Conservation (phyloP, 2,888 invertebrate species). For the Drosophila pseudotalamancana region DNA sequence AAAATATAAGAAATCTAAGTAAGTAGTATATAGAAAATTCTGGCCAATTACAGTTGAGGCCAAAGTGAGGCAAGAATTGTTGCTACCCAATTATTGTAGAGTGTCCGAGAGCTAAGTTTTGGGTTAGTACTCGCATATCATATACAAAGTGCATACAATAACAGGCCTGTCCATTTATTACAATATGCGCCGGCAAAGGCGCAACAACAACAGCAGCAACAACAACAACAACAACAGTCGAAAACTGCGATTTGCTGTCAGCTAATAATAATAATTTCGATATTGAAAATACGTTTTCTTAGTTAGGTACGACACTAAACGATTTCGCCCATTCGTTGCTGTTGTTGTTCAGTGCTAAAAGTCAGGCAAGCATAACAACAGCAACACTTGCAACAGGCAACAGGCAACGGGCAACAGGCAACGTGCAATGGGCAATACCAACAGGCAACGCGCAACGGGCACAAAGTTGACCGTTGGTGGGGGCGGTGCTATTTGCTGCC, state of each 20-base stretch:
- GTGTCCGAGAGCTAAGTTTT: slow-evolving; percentile 37
- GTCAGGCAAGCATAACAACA: slow-evolving; percentile 68
- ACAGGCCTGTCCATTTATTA: slow-evolving; percentile 76
- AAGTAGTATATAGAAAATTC: background rate
- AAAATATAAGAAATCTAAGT: too few species aligned
- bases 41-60: background rate
- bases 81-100: slow-evolving; percentile 27
- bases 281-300: slow-evolving; percentile 83
- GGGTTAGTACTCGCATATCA: slow-evolving; percentile 67
- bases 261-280: slow-evolving; percentile 83
- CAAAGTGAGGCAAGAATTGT: background rate
- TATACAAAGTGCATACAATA: slow-evolving; percentile 70
- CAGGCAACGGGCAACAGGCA: slow-evolving; percentile 32
- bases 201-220: slow-evolving; percentile 38
- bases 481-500: slow-evolving; percentile 75
- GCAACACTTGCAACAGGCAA: slow-evolving; percentile 51
- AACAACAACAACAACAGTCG: slow-evolving; percentile 54
- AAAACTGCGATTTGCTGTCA: slow-evolving; percentile 81
- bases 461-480: slow-evolving; percentile 75
- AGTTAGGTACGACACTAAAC: slow-evolving; percentile 82
- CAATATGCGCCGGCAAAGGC: slow-evolving; percentile 73
- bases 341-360: slow-evolving; percentile 69
- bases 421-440: slow-evolving; percentile 11
- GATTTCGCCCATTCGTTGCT: slow-evolving; percentile 72
- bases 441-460: slow-evolving; percentile 32